Percentiles rank a stretch among this genome's conserved stretches.
These are phyloP conservation scores for Eupithecia subumbrata DNA, from an alignment of 2,888 invertebrate genomes.

Conservation along the genomic window DNA sequence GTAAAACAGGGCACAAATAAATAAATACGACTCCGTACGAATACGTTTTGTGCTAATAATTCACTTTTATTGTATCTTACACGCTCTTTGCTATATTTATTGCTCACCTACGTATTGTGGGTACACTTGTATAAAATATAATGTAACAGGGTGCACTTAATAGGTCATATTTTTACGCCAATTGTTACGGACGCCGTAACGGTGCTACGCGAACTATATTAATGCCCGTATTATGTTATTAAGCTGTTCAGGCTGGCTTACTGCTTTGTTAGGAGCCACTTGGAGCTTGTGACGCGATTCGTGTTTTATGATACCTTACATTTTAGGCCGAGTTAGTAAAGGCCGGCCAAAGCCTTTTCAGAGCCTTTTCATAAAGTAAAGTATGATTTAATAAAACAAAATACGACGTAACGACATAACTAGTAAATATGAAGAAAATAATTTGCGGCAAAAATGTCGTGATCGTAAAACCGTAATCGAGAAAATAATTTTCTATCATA, in stretches of 20 bases:
- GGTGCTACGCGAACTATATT: slow-evolving; percentile 45
- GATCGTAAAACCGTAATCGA: slow-evolving; percentile 30
- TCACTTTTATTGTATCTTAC: slow-evolving; percentile 83
- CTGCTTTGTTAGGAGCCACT: slow-evolving; percentile 38
- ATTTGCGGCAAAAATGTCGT: slow-evolving; percentile 18
- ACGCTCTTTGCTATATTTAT: slow-evolving; percentile 81
- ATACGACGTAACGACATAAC: not conserved
- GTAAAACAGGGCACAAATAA: slow-evolving; percentile 60
- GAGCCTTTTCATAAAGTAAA: not conserved
- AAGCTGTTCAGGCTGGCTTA: slow-evolving; percentile 43
- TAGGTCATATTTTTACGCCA: slow-evolving; percentile 66
- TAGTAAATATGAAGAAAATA: slow-evolving; percentile 8
- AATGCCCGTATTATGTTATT: slow-evolving; percentile 47
- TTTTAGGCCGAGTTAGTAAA: slow-evolving; percentile 14
- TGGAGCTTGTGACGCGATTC: slow-evolving; percentile 36
- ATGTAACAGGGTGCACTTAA: slow-evolving; percentile 70
- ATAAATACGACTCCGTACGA: slow-evolving; percentile 70
- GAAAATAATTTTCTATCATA: slow-evolving; percentile 30
- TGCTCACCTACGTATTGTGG: slow-evolving; percentile 75
- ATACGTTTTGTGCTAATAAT: slow-evolving; percentile 79
- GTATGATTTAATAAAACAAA: not conserved
- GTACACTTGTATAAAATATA: slow-evolving; percentile 75
- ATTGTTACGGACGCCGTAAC: slow-evolving; percentile 55
- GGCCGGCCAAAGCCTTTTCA: not conserved
- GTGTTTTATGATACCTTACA: slow-evolving; percentile 33